phyloP scores from a whole-genome alignment of 2,888 invertebrate species.

The Heteropelma amictum region DNA sequence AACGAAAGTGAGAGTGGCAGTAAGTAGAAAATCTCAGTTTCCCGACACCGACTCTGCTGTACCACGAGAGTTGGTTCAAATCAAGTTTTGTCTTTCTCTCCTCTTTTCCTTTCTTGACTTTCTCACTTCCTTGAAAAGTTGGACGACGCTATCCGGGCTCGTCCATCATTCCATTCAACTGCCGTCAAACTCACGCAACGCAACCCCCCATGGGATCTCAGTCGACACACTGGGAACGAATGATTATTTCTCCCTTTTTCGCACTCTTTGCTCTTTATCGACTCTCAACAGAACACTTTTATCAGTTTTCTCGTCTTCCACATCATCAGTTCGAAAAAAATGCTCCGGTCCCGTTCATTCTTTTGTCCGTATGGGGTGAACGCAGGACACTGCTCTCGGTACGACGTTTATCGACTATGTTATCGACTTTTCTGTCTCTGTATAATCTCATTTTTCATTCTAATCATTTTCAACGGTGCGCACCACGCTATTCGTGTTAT shows the following conservation, averaged over 20 bases:
- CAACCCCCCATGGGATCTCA: not conserved
- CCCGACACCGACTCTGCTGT: not conserved
- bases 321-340: not conserved
- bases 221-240: not conserved
- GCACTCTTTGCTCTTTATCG: not conserved
- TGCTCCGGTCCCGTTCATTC: not conserved
- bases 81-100: slow-evolving; percentile 39
- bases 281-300: slow-evolving; percentile 9
- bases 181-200: slow-evolving; percentile 50
- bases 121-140: slow-evolving; percentile 36
- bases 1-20: too few relatives aligned
- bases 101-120: not conserved
- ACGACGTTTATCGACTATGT: slow-evolving; percentile 28
- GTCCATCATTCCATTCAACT: slow-evolving; percentile 62
- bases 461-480: too few relatives aligned
- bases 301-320: not conserved
- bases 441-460: too few relatives aligned
- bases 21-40: not conserved
- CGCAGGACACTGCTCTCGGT: not conserved
- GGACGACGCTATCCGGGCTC: slow-evolving; percentile 52
- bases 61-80: slow-evolving; percentile 31
- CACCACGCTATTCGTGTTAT: too few relatives aligned
- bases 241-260: too few relatives aligned
- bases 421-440: slow-evolving; percentile 12
- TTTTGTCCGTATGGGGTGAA: not conserved